Conservation (phyloP, 2,888 invertebrate species). For the Eutolmus rufibarbis region DNA sequence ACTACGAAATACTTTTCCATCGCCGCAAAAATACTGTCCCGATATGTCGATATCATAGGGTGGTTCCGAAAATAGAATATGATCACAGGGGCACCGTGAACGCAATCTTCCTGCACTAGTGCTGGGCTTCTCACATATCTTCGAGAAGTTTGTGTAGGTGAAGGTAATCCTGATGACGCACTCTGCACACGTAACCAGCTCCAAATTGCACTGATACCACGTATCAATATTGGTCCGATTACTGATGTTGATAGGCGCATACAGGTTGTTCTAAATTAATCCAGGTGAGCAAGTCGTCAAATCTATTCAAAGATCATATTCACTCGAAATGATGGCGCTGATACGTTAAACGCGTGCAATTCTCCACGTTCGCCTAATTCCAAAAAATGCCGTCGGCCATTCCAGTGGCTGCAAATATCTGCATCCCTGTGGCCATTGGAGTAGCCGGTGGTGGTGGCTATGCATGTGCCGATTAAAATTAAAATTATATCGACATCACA, state of each 20-base stretch:
- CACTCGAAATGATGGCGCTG: slow-evolving; percentile 60
- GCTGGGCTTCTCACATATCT: slow-evolving; percentile 55
- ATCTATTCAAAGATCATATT: slow-evolving; percentile 44
- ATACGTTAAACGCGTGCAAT: slow-evolving; percentile 60
- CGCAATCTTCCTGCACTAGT: slow-evolving; percentile 42
- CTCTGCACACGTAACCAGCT: slow-evolving; percentile 74
- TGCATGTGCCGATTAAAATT: background rate
- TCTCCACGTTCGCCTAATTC: slow-evolving; percentile 63
- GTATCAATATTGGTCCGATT: slow-evolving; percentile 57
- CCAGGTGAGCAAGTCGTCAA: background rate
- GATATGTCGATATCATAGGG: slow-evolving; percentile 69
- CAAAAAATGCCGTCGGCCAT: slow-evolving; percentile 61
- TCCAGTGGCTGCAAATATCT: slow-evolving; percentile 62
- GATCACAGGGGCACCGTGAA: slow-evolving; percentile 66
- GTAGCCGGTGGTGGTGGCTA: slow-evolving; percentile 49
- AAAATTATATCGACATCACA: background rate
- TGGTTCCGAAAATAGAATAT: slow-evolving; percentile 72
- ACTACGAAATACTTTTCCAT: slow-evolving; percentile 66
- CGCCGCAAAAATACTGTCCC: slow-evolving; percentile 69
- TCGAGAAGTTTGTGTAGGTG: slow-evolving; percentile 59
- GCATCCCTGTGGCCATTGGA: slow-evolving; percentile 58
- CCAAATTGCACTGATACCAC: slow-evolving; percentile 68
- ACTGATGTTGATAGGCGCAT: slow-evolving; percentile 50
- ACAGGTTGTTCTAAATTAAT: slow-evolving; percentile 53
- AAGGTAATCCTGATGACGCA: slow-evolving; percentile 66